A percentile compares a stretch with the other conserved stretches of the same genome.
Evolutionary conservation across 2,797 vertebrate species (phyloP).

Genomic region (Novumbra hubbsi): DNA sequence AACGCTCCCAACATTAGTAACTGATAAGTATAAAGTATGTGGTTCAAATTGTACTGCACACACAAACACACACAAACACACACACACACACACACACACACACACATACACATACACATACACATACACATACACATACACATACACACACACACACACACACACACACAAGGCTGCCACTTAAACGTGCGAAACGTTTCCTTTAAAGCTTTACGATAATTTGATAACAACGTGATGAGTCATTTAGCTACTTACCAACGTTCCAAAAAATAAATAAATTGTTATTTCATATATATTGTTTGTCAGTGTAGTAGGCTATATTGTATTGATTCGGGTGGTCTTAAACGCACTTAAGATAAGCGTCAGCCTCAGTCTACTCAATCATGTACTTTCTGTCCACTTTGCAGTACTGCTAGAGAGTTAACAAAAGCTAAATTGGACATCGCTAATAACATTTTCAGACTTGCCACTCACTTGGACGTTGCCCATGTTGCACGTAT

Average conservation of each 20-base stretch:
- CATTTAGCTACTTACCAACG: background rate
- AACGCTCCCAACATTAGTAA: background rate
- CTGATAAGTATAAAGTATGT: background rate
- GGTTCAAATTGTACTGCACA: background rate
- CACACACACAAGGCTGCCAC: background rate
- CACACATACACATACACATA: background rate
- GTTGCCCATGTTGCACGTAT: constrained; percentile 69
- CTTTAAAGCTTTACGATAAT: background rate
- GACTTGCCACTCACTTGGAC: constrained; percentile 65
- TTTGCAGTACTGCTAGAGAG: too few species aligned
- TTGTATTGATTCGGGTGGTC: background rate
- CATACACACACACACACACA: background rate
- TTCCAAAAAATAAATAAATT: background rate
- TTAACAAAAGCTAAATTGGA: background rate
- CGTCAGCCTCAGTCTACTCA: background rate
- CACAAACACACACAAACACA: background rate
- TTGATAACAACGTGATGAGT: background rate
- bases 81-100: background rate
- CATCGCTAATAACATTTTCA: background rate
- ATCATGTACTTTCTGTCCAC: background rate
- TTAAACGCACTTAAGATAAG: background rate
- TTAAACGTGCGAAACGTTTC: too few species aligned
- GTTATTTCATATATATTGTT: background rate
- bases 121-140: background rate
- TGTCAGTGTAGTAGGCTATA: too few species aligned